Evolutionary conservation across 1,140 invertebrate genomes (phyloP).

Genomic region (Drosophila micromelanica): DNA sequence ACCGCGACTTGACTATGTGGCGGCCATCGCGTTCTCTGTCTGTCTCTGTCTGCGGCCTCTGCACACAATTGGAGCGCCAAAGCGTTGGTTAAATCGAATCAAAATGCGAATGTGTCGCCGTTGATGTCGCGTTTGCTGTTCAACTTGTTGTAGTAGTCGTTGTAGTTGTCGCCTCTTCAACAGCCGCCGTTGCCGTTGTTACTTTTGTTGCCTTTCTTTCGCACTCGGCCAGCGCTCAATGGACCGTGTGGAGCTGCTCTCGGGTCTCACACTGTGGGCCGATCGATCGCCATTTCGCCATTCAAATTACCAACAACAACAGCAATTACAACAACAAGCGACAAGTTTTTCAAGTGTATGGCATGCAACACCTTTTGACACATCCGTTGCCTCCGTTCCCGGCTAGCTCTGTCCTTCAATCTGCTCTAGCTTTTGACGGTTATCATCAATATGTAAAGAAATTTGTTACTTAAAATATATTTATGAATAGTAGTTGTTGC

Average conservation of each 20-base stretch:
- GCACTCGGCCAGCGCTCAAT: conserved; percentile 39
- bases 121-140: conserved; percentile 43
- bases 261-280: conserved; percentile 40
- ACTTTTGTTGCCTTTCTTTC: conserved; percentile 62
- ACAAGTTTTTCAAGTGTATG: conserved; percentile 78
- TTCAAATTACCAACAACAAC: conserved; percentile 70
- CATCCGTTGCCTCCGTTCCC: conserved; percentile 51
- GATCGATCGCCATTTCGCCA: conserved; percentile 66
- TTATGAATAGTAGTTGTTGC: too few species aligned
- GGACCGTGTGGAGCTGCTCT: conserved; percentile 21
- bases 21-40: conserved; percentile 44
- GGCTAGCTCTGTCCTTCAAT: conserved; percentile 9
- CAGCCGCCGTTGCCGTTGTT: conserved; percentile 18
- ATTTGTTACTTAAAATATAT: too few species aligned
- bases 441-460: not conserved
- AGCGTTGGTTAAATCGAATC: conserved; percentile 76
- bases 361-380: conserved; percentile 79
- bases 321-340: conserved; percentile 26
- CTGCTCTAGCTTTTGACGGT: conserved; percentile 7
- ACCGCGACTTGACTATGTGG: conserved; percentile 34
- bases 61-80: conserved; percentile 72
- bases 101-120: conserved; percentile 68
- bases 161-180: conserved; percentile 64
- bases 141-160: conserved; percentile 43
- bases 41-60: conserved; percentile 8